A percentile compares a stretch with the other conserved stretches of the same genome.
These are phyloP conservation scores for Oopsacas minuta DNA, from an alignment of 37 sponge, comb jelly and placozoan species.

Conservation along the genomic window DNA sequence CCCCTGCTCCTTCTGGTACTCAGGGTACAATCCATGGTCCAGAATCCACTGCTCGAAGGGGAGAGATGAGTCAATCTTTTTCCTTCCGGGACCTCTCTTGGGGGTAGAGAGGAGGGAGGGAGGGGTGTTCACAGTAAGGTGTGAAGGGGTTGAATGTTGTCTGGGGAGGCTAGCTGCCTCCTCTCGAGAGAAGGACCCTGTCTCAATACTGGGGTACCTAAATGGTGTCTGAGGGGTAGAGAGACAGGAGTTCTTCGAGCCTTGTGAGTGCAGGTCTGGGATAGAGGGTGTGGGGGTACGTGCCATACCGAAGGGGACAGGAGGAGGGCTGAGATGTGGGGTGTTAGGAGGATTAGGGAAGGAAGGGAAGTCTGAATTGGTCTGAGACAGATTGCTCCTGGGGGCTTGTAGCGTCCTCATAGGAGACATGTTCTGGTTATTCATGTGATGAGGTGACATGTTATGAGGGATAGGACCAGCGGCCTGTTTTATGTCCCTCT, in stretches of 20 bases:
- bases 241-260: background rate
- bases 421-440: background rate
- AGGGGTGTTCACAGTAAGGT: background rate
- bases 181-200: background rate
- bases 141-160: background rate
- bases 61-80: background rate
- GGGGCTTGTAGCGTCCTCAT: background rate
- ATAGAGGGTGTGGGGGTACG: background rate
- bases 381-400: background rate
- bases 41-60: constrained; percentile 12
- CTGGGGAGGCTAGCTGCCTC: background rate
- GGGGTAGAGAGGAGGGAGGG: background rate
- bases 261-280: background rate
- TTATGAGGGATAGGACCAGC: background rate
- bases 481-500: background rate
- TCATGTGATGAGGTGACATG: background rate
- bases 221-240: background rate
- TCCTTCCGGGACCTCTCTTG: background rate
- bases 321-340: background rate
- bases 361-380: background rate
- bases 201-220: background rate
- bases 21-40: background rate
- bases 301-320: background rate
- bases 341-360: background rate
- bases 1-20: background rate